Conservation (phyloP, 2,113 vertebrate genomes). For the Todiramphus chloris region DNA sequence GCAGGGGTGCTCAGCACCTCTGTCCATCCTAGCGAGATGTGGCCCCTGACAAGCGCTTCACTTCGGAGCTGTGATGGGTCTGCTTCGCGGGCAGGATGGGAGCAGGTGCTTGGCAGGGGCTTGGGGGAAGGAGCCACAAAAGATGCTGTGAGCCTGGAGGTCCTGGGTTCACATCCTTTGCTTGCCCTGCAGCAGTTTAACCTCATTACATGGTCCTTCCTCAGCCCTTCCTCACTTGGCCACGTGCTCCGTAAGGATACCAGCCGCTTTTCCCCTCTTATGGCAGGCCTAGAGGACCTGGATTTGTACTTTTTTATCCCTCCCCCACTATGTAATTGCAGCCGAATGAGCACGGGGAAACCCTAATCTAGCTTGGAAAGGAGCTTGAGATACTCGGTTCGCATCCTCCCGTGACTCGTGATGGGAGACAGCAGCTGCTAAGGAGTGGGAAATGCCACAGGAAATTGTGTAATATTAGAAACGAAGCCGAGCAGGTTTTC, state of each 20-base stretch:
- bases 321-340: fast-evolving
- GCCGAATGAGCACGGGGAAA: neutral
- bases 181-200: fast-evolving
- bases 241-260: fast-evolving
- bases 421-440: neutral
- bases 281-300: neutral
- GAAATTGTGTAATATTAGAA: neutral
- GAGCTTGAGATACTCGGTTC: neutral
- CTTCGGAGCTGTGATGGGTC: fast-evolving
- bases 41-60: fast-evolving
- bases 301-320: neutral
- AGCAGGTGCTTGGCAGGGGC: fast-evolving
- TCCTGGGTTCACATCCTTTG: neutral
- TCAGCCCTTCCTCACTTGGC: neutral
- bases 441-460: neutral
- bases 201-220: neutral
- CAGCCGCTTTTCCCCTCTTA: fast-evolving
- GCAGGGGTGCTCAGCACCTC: neutral
- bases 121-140: neutral
- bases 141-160: neutral
- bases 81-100: neutral
- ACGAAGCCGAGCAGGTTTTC: fast-evolving
- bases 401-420: fast-evolving
- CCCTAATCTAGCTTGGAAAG: neutral
- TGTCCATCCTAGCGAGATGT: fast-evolving